These are phyloP conservation scores for Drosophila bifasciata DNA, from an alignment of 1,140 invertebrate genomes.

Conservation along the genomic window DNA sequence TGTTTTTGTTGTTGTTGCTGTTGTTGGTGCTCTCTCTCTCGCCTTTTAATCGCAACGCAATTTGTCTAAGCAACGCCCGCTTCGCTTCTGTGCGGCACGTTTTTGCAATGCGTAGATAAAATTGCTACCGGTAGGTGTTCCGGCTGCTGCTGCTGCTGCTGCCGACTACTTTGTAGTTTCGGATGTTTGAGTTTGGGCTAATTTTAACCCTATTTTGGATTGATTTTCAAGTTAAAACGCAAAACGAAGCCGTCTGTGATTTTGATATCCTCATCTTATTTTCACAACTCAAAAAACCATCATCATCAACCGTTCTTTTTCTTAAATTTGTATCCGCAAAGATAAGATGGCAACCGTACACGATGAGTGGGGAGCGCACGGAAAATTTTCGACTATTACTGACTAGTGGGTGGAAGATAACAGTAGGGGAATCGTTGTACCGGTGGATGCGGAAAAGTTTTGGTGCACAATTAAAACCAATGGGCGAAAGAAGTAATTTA, in stretches of 20 bases:
- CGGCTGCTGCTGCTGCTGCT: constrained; percentile 16
- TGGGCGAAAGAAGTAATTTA: constrained; percentile 62
- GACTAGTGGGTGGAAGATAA: constrained; percentile 20
- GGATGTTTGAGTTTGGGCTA: constrained; percentile 41
- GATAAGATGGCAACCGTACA: constrained; percentile 17
- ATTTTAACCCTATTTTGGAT: constrained; percentile 60
- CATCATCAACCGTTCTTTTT: constrained; percentile 10
- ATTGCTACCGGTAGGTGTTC: constrained; percentile 19
- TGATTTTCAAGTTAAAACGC: constrained; percentile 57
- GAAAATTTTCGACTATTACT: constrained; percentile 27
- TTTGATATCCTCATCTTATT: constrained; percentile 13
- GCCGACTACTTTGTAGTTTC: constrained; percentile 29
- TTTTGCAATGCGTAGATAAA: constrained; percentile 70
- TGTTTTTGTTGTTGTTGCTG: constrained; percentile 24
- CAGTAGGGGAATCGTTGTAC: constrained; percentile 6
- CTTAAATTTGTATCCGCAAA: constrained; percentile 1
- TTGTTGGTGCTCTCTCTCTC: constrained; percentile 13
- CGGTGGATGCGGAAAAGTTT: constrained; percentile 52
- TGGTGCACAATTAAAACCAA: constrained; percentile 59
- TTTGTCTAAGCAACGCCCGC: constrained; percentile 79
- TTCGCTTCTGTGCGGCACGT: constrained; percentile 60
- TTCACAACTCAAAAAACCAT: background rate
- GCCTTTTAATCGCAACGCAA: constrained; percentile 78
- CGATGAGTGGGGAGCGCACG: constrained; percentile 32
- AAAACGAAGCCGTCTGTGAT: constrained; percentile 26